Evolutionary conservation across 2,113 vertebrate genomes (phyloP), one percentile per base, ranked within the genome.

Genomic region (Bettongia penicillata): DNA sequence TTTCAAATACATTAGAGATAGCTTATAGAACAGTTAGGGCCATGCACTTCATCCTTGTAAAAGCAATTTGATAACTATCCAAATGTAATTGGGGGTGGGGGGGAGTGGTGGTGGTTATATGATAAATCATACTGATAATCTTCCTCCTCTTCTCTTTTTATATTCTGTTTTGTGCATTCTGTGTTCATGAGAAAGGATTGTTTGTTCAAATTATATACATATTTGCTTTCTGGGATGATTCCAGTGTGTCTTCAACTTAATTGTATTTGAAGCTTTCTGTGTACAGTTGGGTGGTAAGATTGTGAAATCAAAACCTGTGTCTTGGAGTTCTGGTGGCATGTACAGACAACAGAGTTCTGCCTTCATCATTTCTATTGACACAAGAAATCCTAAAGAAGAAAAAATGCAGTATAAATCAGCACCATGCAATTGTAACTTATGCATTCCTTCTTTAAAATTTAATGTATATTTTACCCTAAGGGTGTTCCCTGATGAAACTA

Each of bases 401-500:
- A 91, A 91, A 93, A 89, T 90, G 90, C 61, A 57, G 94, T 51
- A 97, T 96, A 97, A 95, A 94, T 96, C 92, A 96, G 93, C 91
- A 89, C 93, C 89, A 61, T 97, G 92, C 92, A 92, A 92, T 90
- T 96, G 90, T 95, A 77, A 89, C 68, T 57, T 96, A 94, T 89
- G 96, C 94, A 96, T 97, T 96, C 91, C 90, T 96, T 94, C 61
- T 19, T 48, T 49, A 97, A 92, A 97, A 97, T 89, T 95, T 92
- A 96, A 94, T 91, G 92, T 96, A 92, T 94, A 91, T 95, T 96
- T 96, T 93, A 50, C 61, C 96, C 92, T 57, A 89, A 96, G 95
- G 97, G 94, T 96, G 77, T 97, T 96, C 95, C 91, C 93, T 90
- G 92, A 91, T 94, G 94, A 97, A 92, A 93, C 95, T 97, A 96